Base-by-base conservation (phyloP, 2,797 vertebrate genomes). In the Petrocephalus schoutedeni region DNA sequence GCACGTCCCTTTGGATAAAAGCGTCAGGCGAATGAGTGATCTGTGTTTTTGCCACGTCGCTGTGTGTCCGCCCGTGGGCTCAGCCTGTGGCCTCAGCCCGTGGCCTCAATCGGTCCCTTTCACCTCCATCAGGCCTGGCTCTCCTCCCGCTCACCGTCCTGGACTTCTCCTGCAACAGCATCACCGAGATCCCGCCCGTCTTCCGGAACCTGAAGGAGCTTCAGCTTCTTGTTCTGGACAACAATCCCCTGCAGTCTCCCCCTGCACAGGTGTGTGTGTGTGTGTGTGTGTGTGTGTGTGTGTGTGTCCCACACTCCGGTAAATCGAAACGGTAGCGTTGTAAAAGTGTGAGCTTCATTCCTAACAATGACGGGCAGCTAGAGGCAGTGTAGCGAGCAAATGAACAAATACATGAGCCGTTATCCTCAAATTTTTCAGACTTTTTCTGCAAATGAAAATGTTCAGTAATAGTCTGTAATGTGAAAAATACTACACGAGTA, bases 121-220 rank as follows among this genome's bases (percentile, higher is more conserved):
- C 12, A 16, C 56, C 61, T 12, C n/a, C 28, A 14, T 1, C 95
- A 99, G 98, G 98, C 94, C 90, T 99, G 93, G 97, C 97, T 84
- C 97, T 97, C 89, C 96, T 99, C 91, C 98, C 98, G 2, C 96
- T 99, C 92, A 97, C 98, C 91, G 96, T 97, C 91, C 95, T 99
- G 90, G 98, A 99, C 94, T 99, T 99, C 93, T 99, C 98, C 88
- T 99, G 98, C 96, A 99, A 99, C 95, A 99, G 98, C 95, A 97
- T 99, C 92, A 97, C 98, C 49, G 97, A 99, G 95, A 99, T 99
- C 92, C 98, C 98, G 87, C 90, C 96, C 91, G 96, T 95, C 92
- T 99, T 98, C 92, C 96, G 97, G 91, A 99, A 98, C 90, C 95
- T 99, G 88, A 95, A 96, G 92, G 97, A 98, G 87, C 96, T 99